Base-by-base conservation (phyloP, 1,140 invertebrate genomes). In the Lasioglossum albipes region DNA sequence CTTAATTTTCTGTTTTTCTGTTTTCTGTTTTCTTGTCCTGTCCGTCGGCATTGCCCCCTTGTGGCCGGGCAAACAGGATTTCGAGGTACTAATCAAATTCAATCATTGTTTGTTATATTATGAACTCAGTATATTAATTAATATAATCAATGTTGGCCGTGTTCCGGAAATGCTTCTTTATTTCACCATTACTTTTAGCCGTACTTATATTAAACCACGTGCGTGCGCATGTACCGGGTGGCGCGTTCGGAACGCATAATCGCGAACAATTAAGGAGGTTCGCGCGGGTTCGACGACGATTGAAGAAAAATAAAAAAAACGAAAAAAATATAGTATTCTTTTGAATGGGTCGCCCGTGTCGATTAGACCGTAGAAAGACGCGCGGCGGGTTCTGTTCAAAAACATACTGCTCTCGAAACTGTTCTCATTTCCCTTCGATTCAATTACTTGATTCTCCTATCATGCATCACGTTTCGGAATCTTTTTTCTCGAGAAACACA, bases 41-140 rank as follows among this genome's bases (percentile, higher is more conserved):
- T 93, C 90, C 90, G 90, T 92, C 91, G 91, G 90, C 91, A 92
- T 90, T 91, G 89, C 89, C 90, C 90, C 90, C 13, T 20, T 18
- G 89, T 91, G 91, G 92, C 91, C 91, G 93, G 91, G 92, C 91
- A 90, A 92, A 91, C 92, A 93, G 93, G 93, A 93, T 93, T 93
- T 93, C 90, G 93, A 93, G 93, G 93, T 93, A 93, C 90, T 89
- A 89, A 84, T 88, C 87, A 91, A 59, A 84, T 59, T 81, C 85
- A 90, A 83, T 90, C 87, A 90, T 82, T 90, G 82, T 90, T 88
- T 91, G 88, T 91, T 92, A 90, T 87, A 87, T 82, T 87, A 87
- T 82, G 87, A 91, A 91, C 90, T 90, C 90, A 91, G 85, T 91
- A 79, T 79, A 92, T 91, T 91, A 90, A 91, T 82, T 91, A 92